Evolutionary conservation across 37 sponge, comb jelly and placozoan species (phyloP).

Genomic region (Corticium candelabrum): DNA sequence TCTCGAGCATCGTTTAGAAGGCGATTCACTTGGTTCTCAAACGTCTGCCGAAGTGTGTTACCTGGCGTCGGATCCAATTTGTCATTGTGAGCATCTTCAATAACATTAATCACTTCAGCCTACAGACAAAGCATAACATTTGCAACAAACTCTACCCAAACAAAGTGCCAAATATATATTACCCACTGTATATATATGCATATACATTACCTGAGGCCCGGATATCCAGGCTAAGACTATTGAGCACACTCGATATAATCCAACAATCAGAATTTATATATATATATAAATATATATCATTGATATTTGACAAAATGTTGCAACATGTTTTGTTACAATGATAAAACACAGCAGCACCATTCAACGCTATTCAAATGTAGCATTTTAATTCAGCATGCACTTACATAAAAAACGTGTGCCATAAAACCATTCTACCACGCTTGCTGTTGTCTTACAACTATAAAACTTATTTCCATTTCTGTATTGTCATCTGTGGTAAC

Average conservation of each 20-base stretch:
- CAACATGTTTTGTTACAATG: too few relatives aligned
- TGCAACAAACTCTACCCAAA: neutral
- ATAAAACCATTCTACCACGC: too few relatives aligned
- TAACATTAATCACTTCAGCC: constrained; percentile 93
- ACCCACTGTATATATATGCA: too few relatives aligned
- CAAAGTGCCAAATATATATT: neutral
- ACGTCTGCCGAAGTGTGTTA: constrained; percentile 96
- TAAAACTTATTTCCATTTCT: too few relatives aligned
- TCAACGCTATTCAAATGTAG: neutral
- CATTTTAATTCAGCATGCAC: too few relatives aligned
- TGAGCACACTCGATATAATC: neutral
- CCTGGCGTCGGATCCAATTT: constrained; percentile 98
- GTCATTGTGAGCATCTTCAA: constrained; percentile 97
- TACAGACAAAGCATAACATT: constrained; percentile 6
- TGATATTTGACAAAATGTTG: too few relatives aligned
- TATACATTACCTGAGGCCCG: too few relatives aligned
- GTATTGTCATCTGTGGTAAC: too few relatives aligned
- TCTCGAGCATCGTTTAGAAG: constrained; percentile 96
- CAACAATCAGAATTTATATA: neutral
- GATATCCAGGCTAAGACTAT: too few relatives aligned
- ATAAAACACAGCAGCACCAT: neutral
- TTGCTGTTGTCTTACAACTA: too few relatives aligned
- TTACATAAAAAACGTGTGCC: too few relatives aligned
- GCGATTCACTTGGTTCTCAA: constrained; percentile 97
- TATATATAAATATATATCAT: too few relatives aligned